These are phyloP conservation scores for Chrysolophus pictus DNA, from an alignment of 2,797 vertebrate species.

Conservation along the genomic window DNA sequence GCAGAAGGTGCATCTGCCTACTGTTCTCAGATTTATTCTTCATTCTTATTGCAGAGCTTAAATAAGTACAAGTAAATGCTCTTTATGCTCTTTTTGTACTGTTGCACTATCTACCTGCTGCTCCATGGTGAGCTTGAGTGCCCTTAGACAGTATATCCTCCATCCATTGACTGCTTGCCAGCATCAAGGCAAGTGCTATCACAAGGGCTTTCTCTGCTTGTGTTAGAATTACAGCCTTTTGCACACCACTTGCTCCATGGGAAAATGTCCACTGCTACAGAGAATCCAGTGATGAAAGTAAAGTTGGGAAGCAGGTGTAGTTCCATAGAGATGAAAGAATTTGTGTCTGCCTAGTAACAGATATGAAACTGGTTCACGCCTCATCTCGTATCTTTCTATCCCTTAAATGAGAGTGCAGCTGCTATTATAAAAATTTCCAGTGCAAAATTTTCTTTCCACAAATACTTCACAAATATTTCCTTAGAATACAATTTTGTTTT, in stretches of 20 bases:
- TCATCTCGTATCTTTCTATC: neutral
- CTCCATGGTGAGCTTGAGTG: neutral
- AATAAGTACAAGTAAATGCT: slow-evolving; percentile 67
- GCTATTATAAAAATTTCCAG: neutral
- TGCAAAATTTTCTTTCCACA: neutral
- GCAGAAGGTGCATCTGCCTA: slow-evolving; percentile 63
- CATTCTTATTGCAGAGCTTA: slow-evolving; percentile 43
- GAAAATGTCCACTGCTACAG: neutral
- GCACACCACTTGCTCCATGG: neutral
- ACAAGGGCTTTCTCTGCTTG: neutral
- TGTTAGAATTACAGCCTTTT: neutral
- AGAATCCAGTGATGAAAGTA: neutral
- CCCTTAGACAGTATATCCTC: neutral
- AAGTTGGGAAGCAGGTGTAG: neutral
- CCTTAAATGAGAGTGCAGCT: neutral
- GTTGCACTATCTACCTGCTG: slow-evolving; percentile 34
- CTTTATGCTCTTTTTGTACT: slow-evolving; percentile 65
- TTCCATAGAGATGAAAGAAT: neutral
- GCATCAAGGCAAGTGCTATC: neutral
- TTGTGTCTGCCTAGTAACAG: neutral
- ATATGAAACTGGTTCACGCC: neutral
- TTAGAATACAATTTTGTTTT: neutral
- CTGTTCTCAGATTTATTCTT: slow-evolving; percentile 64
- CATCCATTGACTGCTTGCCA: neutral
- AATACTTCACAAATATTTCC: neutral